Evolutionary conservation across 2,888 invertebrate species (phyloP), one percentile per base, ranked within the genome.

Genomic region (Thereva nobilitata): DNA sequence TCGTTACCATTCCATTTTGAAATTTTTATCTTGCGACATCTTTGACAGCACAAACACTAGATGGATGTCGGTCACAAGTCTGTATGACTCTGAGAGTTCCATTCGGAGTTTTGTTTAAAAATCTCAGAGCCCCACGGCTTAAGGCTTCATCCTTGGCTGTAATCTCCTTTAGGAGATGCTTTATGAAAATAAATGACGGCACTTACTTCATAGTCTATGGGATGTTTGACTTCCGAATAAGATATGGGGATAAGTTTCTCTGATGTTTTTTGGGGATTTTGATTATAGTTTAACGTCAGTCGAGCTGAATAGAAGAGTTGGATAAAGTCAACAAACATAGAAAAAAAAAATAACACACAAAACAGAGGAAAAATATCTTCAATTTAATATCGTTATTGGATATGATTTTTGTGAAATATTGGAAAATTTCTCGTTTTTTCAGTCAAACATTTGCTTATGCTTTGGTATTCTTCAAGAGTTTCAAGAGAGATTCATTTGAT

Each of bases 181-280:
- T 61, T 61, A 61, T 61, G 49, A 61, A 61, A 61, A 61, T 61
- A 61, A 61, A 61, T 61, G 61, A 61, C 50, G 61, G 50, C 61
- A 61, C 50, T 61, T 49, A 61, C 50, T 49, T 50, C 50, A 50
- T 50, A 61, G 49, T 61, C 61, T 40, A 50, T 61, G 61, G 41
- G 41, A 61, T 37, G 47, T 40, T 59, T 37, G 23, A 50, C 34
- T 61, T 41, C 50, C 41, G 4, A 6, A 41, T 49, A 40, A 61
- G 61, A 50, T 23, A 61, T 42, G 50, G 50, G n/a, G 50, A 61
- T 41, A 34, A 61, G 50, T 61, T 41, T 61, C 23, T 23, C 23
- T 23, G 23, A 23, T 23, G 23, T 23, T 23, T 23, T 23, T 23
- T 23, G 23, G 23, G 23, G 23, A 23, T 23, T 23, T 23, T 23